Evolutionary conservation across 1,140 invertebrate genomes (phyloP).

Genomic region (Caenorhabditis tropicalis): DNA sequence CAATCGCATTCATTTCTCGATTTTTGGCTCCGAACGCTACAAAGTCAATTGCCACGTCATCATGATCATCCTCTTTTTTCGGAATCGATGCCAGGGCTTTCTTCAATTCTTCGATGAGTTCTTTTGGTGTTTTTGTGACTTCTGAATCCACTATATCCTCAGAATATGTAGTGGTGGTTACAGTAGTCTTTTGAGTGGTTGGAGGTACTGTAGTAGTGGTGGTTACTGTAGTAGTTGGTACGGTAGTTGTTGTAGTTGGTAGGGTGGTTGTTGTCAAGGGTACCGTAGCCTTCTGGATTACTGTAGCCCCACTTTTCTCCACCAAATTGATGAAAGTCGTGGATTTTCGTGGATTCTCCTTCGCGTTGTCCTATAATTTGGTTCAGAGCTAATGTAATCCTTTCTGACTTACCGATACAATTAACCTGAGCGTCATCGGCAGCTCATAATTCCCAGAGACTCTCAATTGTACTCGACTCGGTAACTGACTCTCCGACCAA

Average conservation of each 20-base stretch:
- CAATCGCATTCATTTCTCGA: conserved; percentile 14
- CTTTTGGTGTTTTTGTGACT: neutral
- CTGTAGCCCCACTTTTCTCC: neutral
- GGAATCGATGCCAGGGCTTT: neutral
- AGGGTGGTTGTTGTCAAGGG: neutral
- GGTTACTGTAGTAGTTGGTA: neutral
- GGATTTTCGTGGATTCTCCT: conserved; percentile 29
- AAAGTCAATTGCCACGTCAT: neutral
- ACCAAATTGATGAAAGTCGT: conserved; percentile 38
- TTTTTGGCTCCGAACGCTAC: neutral
- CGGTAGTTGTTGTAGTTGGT: neutral
- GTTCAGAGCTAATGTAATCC: too few species aligned
- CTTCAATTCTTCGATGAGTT: neutral
- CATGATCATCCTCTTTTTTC: neutral
- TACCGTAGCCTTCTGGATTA: neutral
- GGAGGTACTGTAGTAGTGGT: neutral
- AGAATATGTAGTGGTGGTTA: neutral
- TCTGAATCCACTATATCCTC: conserved; percentile 18
- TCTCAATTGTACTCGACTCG: neutral
- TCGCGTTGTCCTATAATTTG: conserved; percentile 47
- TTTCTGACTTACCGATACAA: conserved; percentile 18
- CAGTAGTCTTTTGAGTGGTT: too few species aligned
- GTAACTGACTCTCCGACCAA: neutral
- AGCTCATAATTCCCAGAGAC: neutral
- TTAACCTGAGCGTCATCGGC: neutral